Evolutionary conservation across 1,140 invertebrate species (phyloP), one percentile per base, ranked within the genome.

Genomic region (Pseudachorutes palmiensis): DNA sequence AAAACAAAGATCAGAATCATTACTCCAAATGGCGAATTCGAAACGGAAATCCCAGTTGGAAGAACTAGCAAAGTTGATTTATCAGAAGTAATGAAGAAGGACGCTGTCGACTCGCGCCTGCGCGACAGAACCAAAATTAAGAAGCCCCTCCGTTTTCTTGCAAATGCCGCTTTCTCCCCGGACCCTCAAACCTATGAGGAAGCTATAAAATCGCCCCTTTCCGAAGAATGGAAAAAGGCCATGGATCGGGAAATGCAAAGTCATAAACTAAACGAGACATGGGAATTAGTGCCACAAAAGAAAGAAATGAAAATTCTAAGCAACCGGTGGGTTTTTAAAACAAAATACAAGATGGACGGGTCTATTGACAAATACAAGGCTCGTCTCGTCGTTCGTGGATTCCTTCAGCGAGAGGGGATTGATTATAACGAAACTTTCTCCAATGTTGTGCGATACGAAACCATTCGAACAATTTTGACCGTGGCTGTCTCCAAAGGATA

Each of bases 351-450:
- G 70, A 24, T 64, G 2, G 63, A 76, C 62, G 74, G 76, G 26
- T 45, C 77, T 76, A 9, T 31, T 2, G 72, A 66, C n/a, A 70
- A 62, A 55, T 79, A 74, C 64, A 82, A 81, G 72, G 78, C 81
- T 48, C 61, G 79, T 51, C 72, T 81, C 55, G 77, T 80, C 41
- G 77, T 75, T 5, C 70, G 74, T 66, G 75, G 76, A 12, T 76
- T 26, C 55, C 68, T 45, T 1, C 75, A 76, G 28, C 64, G 57
- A 28, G 41, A 67, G 22, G 74, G 70, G 30, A 41, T 75, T 14
- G 74, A 77, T 31, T 77, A 75, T 49, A 66, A 75, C 0, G 73
- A 76, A 14, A 70, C 74, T 9, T 77, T 71, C 31, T 65, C 72
- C 26, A 75, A 74, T 29, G 76, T 77, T 14, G 66, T 70, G 0